These are phyloP conservation scores for Delichon dasypus DNA, from an alignment of 2,797 vertebrate genomes.

Conservation along the genomic window DNA sequence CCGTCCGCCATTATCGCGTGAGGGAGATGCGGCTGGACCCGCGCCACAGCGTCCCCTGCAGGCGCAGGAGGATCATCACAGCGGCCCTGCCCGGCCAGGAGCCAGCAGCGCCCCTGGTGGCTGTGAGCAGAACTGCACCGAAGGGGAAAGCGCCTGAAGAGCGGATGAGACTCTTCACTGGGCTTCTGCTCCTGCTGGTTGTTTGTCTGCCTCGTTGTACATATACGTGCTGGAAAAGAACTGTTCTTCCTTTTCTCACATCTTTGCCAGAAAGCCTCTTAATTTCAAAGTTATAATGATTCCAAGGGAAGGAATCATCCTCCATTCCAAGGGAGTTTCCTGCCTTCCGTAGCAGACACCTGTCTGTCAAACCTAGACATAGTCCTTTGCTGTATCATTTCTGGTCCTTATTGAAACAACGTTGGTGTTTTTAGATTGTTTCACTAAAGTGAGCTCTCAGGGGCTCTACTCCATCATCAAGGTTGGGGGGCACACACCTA, in stretches of 20 bases:
- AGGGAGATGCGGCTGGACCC: fast-evolving
- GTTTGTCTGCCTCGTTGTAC: too few relatives aligned
- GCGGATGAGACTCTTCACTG: fast-evolving
- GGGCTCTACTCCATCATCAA: neutral
- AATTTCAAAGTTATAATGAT: neutral
- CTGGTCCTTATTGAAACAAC: neutral
- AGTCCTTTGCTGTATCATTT: neutral
- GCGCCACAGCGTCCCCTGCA: neutral
- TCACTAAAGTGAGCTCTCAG: neutral
- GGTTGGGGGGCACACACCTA: neutral
- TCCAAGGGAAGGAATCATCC: neutral
- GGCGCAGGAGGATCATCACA: fast-evolving
- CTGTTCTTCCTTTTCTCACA: neutral
- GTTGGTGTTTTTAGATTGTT: neutral
- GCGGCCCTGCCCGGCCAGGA: fast-evolving
- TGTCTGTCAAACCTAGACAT: neutral
- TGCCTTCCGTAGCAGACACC: fast-evolving
- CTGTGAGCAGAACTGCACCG: fast-evolving
- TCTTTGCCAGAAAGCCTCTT: neutral
- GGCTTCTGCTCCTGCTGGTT: neutral
- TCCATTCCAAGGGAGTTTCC: neutral
- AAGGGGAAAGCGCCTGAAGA: fast-evolving
- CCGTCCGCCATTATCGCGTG: fast-evolving
- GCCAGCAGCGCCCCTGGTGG: neutral
- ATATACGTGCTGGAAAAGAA: neutral